These are phyloP conservation scores for Cataglyphis rosenhaueri DNA, from an alignment of 2,888 invertebrate genomes.

Conservation along the genomic window DNA sequence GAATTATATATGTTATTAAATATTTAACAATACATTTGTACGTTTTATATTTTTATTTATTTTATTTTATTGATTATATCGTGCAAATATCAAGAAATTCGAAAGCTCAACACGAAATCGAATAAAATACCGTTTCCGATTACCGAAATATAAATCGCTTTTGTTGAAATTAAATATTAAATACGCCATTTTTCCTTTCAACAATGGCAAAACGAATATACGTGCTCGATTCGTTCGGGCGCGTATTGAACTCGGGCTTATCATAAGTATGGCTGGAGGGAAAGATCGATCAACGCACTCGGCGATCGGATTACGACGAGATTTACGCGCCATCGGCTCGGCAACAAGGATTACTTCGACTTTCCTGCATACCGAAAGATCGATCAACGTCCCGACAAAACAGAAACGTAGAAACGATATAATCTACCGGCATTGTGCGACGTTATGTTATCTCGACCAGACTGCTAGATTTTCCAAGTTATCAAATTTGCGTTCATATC, in stretches of 20 bases:
- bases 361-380: slow-evolving; percentile 61
- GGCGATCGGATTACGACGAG: slow-evolving; percentile 69
- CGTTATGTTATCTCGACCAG: slow-evolving; percentile 38
- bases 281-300: slow-evolving; percentile 52
- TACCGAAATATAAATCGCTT: slow-evolving; percentile 14
- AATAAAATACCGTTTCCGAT: not conserved
- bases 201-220: not conserved
- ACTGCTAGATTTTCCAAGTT: slow-evolving; percentile 19
- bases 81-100: not conserved
- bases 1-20: not conserved
- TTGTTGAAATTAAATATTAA: slow-evolving; percentile 4
- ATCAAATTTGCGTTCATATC: not conserved
- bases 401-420: slow-evolving; percentile 45
- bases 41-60: no score
- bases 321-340: slow-evolving; percentile 60
- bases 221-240: slow-evolving; percentile 27
- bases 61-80: not conserved
- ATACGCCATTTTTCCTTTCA: slow-evolving; percentile 15
- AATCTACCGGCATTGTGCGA: slow-evolving; percentile 29
- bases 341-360: slow-evolving; percentile 69
- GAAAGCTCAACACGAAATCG: not conserved
- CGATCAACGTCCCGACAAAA: slow-evolving; percentile 61
- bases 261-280: slow-evolving; percentile 60
- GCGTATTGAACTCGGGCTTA: slow-evolving; percentile 48
- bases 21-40: not conserved